Conservation (phyloP, 2,888 invertebrate genomes). For the Thymelicus sylvestris region DNA sequence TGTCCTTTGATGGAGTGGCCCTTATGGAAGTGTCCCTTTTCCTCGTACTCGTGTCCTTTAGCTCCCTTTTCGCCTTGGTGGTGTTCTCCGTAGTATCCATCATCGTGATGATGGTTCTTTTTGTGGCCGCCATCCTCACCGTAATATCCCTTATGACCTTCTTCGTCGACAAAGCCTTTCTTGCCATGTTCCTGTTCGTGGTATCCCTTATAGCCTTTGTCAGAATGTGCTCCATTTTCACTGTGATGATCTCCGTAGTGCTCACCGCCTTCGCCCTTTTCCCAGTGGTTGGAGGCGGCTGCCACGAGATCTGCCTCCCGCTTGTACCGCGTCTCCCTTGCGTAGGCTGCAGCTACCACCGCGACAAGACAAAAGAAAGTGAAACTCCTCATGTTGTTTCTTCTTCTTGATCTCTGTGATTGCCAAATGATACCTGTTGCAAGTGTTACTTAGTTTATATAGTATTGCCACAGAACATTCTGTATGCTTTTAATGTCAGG, state of each 20-base stretch:
- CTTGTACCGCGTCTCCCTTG: constrained; percentile 78
- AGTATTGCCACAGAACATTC: constrained; percentile 75
- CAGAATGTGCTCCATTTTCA: constrained; percentile 87
- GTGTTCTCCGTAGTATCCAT: constrained; percentile 87
- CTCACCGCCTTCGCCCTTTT: constrained; percentile 86
- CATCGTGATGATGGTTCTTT: constrained; percentile 86
- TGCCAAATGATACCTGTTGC: constrained; percentile 78
- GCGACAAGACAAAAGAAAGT: constrained; percentile 69
- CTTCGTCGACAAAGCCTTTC: constrained; percentile 89
- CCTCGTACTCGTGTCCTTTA: constrained; percentile 82
- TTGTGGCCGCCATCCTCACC: constrained; percentile 86
- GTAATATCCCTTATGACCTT: constrained; percentile 85
- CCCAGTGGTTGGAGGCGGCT: constrained; percentile 79
- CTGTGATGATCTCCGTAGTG: constrained; percentile 86
- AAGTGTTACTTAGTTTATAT: constrained; percentile 76
- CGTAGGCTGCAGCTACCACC: constrained; percentile 69
- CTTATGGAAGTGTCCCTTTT: constrained; percentile 89
- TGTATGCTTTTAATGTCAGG: constrained; percentile 77
- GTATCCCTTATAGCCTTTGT: constrained; percentile 88
- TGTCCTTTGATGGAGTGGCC: constrained; percentile 94
- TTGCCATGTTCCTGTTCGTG: constrained; percentile 87
- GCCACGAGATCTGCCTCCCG: constrained; percentile 78
- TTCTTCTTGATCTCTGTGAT: constrained; percentile 64
- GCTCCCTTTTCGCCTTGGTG: constrained; percentile 87
- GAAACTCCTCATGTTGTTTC: constrained; percentile 66